Conservation (phyloP, 2,888 invertebrate genomes). For the Lampropteryx suffumata region DNA sequence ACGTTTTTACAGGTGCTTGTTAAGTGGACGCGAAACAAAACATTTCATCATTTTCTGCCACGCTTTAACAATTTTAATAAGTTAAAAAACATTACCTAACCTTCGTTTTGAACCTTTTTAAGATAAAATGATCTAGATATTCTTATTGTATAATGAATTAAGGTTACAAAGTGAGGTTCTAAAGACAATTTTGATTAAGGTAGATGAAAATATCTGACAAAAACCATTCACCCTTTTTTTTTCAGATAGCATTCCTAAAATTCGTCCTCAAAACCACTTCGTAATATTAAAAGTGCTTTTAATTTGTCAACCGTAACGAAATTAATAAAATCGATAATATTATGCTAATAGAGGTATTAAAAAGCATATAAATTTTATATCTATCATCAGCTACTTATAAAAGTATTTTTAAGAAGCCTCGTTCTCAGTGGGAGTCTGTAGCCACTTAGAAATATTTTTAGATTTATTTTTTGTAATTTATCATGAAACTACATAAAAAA, state of each 20-base stretch:
- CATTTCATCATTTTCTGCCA: background rate
- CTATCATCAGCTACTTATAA: slow-evolving; percentile 36
- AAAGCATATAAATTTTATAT: slow-evolving; percentile 33
- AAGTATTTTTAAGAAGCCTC: slow-evolving; percentile 40
- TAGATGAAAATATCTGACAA: no score
- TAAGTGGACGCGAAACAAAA: slow-evolving; percentile 16
- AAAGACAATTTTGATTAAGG: no score
- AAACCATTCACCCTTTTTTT: background rate
- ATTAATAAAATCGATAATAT: slow-evolving; percentile 47
- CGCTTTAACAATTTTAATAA: no score
- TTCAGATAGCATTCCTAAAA: background rate
- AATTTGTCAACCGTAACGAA: slow-evolving; percentile 71
- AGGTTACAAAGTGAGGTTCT: no score
- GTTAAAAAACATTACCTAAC: no score
- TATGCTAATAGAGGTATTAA: slow-evolving; percentile 54
- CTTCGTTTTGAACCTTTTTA: no score
- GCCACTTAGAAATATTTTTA: background rate
- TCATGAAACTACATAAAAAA: no score
- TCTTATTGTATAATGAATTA: no score
- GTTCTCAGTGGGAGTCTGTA: slow-evolving; percentile 34
- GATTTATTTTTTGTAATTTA: no score
- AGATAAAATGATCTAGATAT: no score
- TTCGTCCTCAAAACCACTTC: slow-evolving; percentile 4
- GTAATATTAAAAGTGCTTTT: slow-evolving; percentile 45
- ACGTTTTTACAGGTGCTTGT: slow-evolving; percentile 36